Evolutionary conservation across 2,888 invertebrate genomes (phyloP).

Genomic region (Drosophila recens): DNA sequence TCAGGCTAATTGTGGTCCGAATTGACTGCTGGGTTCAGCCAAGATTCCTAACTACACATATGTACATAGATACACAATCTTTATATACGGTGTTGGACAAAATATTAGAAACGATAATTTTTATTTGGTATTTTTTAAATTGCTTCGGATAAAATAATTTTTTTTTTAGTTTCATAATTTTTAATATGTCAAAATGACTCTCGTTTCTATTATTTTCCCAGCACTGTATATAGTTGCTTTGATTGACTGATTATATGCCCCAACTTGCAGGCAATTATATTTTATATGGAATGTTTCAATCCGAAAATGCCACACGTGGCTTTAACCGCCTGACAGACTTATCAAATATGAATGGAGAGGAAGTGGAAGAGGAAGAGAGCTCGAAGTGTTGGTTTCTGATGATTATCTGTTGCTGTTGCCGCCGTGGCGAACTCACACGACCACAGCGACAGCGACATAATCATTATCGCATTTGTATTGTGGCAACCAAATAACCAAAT

Average conservation of each 20-base stretch:
- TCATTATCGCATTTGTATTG: conserved; percentile 61
- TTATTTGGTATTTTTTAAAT: too few species aligned
- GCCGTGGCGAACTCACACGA: conserved; percentile 4
- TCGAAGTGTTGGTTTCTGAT: conserved; percentile 14
- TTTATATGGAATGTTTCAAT: conserved; percentile 21
- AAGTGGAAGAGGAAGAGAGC: too few species aligned
- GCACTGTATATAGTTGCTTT: not conserved
- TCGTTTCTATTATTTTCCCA: too few species aligned
- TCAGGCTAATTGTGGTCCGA: conserved; percentile 44
- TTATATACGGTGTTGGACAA: not conserved
- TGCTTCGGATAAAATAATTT: too few species aligned
- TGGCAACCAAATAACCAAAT: conserved; percentile 22
- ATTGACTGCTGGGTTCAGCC: not conserved
- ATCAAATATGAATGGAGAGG: conserved; percentile 47
- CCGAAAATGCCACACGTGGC: conserved; percentile 38
- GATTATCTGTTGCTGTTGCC: conserved; percentile 38
- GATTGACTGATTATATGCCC: conserved; percentile 39
- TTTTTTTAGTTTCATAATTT: too few species aligned
- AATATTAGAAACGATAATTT: too few species aligned
- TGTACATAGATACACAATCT: not conserved
- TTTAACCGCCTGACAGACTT: conserved; percentile 17
- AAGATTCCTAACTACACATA: not conserved
- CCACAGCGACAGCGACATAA: conserved; percentile 20
- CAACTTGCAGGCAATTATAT: conserved; percentile 36
- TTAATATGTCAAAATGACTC: too few species aligned